Percentiles rank a stretch among this genome's conserved stretches.
These are phyloP conservation scores for Liopterus haemorrhoidalis DNA, from an alignment of 2,888 invertebrate species.

Conservation along the genomic window DNA sequence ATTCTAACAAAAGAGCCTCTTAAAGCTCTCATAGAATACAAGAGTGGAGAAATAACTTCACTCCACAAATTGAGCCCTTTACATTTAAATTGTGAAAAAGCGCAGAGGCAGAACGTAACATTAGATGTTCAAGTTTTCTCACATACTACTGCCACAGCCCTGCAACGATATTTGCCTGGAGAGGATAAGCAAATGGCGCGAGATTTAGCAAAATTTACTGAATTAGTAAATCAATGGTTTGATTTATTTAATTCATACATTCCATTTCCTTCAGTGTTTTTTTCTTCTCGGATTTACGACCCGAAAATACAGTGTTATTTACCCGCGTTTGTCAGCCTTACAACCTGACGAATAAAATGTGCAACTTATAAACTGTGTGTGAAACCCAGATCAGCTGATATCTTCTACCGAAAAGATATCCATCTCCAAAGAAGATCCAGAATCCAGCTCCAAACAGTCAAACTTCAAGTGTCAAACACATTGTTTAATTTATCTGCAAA, in stretches of 20 bases:
- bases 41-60: constrained; percentile 25
- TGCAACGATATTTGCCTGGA: constrained; percentile 30
- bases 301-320: too few relatives aligned
- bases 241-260: constrained; percentile 22
- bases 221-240: constrained; percentile 26
- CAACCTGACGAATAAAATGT: too few relatives aligned
- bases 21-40: constrained; percentile 17
- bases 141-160: constrained; percentile 32
- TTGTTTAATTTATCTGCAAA: too few relatives aligned
- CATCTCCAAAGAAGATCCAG: too few relatives aligned
- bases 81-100: constrained; percentile 31
- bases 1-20: constrained; percentile 23
- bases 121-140: constrained; percentile 34
- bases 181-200: constrained; percentile 17
- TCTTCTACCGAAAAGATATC: too few relatives aligned
- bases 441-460: too few relatives aligned
- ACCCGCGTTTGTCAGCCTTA: too few relatives aligned
- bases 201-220: constrained; percentile 31
- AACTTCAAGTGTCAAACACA: too few relatives aligned
- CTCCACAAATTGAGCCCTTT: constrained; percentile 24
- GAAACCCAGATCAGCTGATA: too few relatives aligned
- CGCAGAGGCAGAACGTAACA: constrained; percentile 31
- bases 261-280: neutral
- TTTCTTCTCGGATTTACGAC: too few relatives aligned
- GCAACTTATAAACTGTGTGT: too few relatives aligned